These are phyloP conservation scores for Herminia tarsipennalis DNA, from an alignment of 2,888 invertebrate species.

Conservation along the genomic window DNA sequence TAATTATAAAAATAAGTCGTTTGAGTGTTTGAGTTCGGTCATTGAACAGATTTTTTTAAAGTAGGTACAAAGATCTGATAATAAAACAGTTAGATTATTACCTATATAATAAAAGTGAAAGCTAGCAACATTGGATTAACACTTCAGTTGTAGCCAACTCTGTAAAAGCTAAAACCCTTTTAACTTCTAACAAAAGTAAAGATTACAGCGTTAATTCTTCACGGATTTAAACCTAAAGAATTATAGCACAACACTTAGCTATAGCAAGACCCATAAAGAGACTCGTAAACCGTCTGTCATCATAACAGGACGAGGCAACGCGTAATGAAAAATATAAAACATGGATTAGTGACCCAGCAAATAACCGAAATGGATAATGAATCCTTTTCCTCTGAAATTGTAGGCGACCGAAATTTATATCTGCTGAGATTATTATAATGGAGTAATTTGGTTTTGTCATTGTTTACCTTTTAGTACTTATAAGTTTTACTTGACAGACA, in stretches of 20 bases:
- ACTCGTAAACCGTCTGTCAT: conserved; percentile 56
- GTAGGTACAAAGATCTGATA: too few relatives aligned
- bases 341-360: conserved; percentile 42
- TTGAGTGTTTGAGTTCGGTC: too few relatives aligned
- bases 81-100: too few relatives aligned
- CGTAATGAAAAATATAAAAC: conserved; percentile 66
- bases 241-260: conserved; percentile 47
- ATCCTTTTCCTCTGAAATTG: conserved; percentile 16
- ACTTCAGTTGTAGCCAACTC: too few relatives aligned
- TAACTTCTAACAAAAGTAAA: conserved; percentile 2
- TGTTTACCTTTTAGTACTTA: not conserved
- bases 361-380: conserved; percentile 30
- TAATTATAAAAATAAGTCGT: too few relatives aligned
- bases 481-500: too few relatives aligned
- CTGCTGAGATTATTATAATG: conserved; percentile 7
- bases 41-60: too few relatives aligned
- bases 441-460: conserved; percentile 6
- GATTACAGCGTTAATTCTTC: conserved; percentile 40
- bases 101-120: too few relatives aligned
- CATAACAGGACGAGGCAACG: conserved; percentile 25
- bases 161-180: not conserved
- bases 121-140: too few relatives aligned
- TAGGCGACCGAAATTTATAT: conserved; percentile 11
- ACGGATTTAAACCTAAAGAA: conserved; percentile 49
- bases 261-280: conserved; percentile 51